Evolutionary conservation across 2,797 vertebrate genomes (phyloP).

Genomic region (Lithobates sylvaticus): DNA sequence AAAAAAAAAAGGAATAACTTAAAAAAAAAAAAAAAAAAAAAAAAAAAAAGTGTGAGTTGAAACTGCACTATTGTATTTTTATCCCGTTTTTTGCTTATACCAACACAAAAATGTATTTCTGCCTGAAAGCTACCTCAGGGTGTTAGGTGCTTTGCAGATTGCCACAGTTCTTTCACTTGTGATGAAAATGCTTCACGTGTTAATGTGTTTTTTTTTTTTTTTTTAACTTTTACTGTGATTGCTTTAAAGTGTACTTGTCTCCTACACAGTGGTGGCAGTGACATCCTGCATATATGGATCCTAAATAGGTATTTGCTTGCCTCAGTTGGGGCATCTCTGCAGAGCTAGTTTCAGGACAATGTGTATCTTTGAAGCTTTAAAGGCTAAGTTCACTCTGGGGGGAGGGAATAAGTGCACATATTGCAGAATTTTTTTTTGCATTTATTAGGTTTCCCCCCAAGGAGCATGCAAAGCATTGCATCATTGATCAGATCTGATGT

Average conservation of each 20-base stretch:
- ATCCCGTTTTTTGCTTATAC: conserved; percentile 70
- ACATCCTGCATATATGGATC: not conserved
- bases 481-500: too few species aligned
- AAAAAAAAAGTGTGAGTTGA: not conserved
- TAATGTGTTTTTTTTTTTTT: conserved; percentile 63
- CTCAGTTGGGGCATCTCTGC: not conserved
- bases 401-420: too few species aligned
- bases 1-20: not conserved
- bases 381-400: too few species aligned
- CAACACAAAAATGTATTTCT: conserved; percentile 71
- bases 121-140: conserved; percentile 83
- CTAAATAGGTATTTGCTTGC: not conserved
- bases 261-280: not conserved
- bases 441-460: too few species aligned
- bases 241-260: conserved; percentile 59
- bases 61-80: conserved; percentile 69
- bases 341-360: not conserved
- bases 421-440: too few species aligned
- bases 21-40: not conserved
- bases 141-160: conserved; percentile 78
- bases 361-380: too few species aligned
- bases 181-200: conserved; percentile 71
- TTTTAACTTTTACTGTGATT: conserved; percentile 62
- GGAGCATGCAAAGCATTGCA: too few species aligned
- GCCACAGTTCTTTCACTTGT: conserved; percentile 69